Base-by-base conservation (phyloP, 2,113 vertebrate genomes). In the Myotis lucifugus region DNA sequence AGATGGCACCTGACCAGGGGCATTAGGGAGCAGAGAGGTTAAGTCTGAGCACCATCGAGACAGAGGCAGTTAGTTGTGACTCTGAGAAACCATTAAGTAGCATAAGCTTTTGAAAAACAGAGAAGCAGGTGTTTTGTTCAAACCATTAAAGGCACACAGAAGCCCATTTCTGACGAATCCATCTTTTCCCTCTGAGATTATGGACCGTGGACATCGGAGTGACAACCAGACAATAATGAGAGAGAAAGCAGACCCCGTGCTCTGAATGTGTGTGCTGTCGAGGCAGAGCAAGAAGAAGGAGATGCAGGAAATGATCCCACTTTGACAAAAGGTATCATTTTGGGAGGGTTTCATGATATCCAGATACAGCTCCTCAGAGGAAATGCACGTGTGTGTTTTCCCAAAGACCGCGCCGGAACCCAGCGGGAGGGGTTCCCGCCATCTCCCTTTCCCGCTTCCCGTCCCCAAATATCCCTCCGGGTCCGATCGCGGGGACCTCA, bases 161-260 rank as follows among this genome's bases (percentile, higher is more conserved):
- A 76, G 29, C 72, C 86, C 56, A 97, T 6, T 95, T 87, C 79
- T 93, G 84, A 94, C 97, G 77, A 52, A 15, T 95, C 67, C 61
- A 78, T 96, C 78, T 34, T 23, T 0, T 29, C 21, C 73, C 46
- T 2, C 12, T 76, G 17, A n/a, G 7, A 27, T 48, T 32, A 73
- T 4, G 8, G 19, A 81, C 54, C 11, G 81, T 67, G 85, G 91
- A 96, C 73, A 42, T 17, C 64, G 54, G 64, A 77, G 50, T 66
- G 7, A 86, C 37, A 52, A 2, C 9, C 34, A 37, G 67, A 61
- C 97, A 94, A 76, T 5, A 79, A 59, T 23, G 5, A 72, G 81
- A 48, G 21, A 25, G 90, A 91, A 37, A 19, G 37, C 27, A 59
- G 77, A 74, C 72, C 17, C 40, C 25, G 5, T 4, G 37, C 2